Percentiles rank a stretch among this genome's conserved stretches.
These are phyloP conservation scores for Malurus melanocephalus DNA, from an alignment of 2,113 vertebrate genomes.

Conservation along the genomic window DNA sequence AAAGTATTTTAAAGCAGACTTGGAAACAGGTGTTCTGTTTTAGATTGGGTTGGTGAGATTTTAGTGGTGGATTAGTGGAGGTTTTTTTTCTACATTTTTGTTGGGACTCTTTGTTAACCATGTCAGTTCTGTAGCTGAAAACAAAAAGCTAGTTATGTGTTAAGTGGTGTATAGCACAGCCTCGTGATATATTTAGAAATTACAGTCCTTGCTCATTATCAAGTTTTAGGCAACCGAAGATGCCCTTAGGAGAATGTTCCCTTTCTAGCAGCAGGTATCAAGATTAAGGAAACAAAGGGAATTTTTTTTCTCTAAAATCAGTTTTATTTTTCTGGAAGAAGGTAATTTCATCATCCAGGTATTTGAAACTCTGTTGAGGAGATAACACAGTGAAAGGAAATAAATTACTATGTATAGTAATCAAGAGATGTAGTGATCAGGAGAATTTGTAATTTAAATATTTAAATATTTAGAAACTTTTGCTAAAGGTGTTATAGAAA, in stretches of 20 bases:
- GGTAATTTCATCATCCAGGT: background rate
- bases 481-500: background rate
- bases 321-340: background rate
- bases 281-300: background rate
- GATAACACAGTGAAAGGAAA: background rate
- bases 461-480: background rate
- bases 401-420: background rate
- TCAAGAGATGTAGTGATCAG: background rate
- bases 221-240: background rate
- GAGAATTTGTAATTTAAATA: background rate
- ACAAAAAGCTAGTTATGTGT: background rate
- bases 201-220: background rate
- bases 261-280: background rate
- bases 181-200: background rate
- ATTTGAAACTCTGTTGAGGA: background rate
- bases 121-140: background rate
- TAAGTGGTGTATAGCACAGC: background rate
- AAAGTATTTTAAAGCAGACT: background rate
- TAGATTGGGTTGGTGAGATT: background rate
- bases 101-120: background rate
- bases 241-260: background rate
- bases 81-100: background rate
- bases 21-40: background rate
- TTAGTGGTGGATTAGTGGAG: background rate
- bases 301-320: background rate